These are phyloP conservation scores for Camponotus vicinus DNA, from an alignment of 1,140 invertebrate genomes.

Conservation along the genomic window DNA sequence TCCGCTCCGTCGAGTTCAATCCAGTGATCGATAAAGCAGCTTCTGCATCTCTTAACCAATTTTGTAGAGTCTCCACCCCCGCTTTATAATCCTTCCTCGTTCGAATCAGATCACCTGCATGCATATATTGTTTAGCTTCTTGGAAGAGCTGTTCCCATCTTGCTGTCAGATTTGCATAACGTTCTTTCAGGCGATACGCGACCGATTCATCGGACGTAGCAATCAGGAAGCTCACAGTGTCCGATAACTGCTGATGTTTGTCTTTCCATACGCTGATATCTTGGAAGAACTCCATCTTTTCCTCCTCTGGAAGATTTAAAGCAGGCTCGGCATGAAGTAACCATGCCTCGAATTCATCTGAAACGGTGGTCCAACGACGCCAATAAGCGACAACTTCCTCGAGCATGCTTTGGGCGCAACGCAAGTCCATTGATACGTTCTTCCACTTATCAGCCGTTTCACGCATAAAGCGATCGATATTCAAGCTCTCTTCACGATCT, in stretches of 20 bases:
- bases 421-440: conserved; percentile 94
- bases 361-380: conserved; percentile 92
- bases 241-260: conserved; percentile 93
- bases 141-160: conserved; percentile 94
- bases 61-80: conserved; percentile 91
- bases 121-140: conserved; percentile 94
- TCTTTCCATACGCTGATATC: conserved; percentile 96
- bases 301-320: conserved; percentile 92
- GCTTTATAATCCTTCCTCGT: conserved; percentile 93
- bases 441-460: conserved; percentile 96
- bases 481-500: conserved; percentile 91
- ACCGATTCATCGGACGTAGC: conserved; percentile 94
- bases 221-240: conserved; percentile 95
- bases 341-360: conserved; percentile 93
- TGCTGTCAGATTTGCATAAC: conserved; percentile 90
- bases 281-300: conserved; percentile 95
- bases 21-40: conserved; percentile 89
- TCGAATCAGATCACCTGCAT: conserved; percentile 94
- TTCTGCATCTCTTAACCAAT: conserved; percentile 94
- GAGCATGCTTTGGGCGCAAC: conserved; percentile 95
- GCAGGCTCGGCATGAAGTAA: conserved; percentile 92
- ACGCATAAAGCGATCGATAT: conserved; percentile 94
- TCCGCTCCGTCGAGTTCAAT: conserved; percentile 91
- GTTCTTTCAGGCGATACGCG: conserved; percentile 91
- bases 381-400: conserved; percentile 96